phyloP scores from a whole-genome alignment of 2,797 vertebrate genomes.

The Neosalanx taihuensis region DNA sequence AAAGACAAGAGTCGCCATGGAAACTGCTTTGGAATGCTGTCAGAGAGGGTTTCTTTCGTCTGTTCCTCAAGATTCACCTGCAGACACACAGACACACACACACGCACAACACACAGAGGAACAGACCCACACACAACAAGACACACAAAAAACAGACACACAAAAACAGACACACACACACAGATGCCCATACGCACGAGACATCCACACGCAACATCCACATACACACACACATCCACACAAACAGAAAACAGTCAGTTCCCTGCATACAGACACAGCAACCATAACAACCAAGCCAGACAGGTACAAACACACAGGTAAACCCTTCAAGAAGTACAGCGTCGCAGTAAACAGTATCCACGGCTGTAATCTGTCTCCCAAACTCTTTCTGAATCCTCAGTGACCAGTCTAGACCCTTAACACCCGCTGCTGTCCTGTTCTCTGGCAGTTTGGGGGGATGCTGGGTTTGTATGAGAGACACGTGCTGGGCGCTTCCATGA shows the following conservation, averaged over 20 bases:
- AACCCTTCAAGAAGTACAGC: background rate
- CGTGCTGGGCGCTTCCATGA: background rate
- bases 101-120: background rate
- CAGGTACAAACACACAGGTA: background rate
- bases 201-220: background rate
- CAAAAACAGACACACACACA: slow-evolving; percentile 1
- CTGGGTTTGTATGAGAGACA: background rate
- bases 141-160: background rate
- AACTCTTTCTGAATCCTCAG: background rate
- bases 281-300: background rate
- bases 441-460: background rate
- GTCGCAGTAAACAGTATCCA: background rate
- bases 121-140: background rate
- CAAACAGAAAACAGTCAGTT: background rate
- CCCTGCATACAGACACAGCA: background rate
- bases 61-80: slow-evolving; percentile 10
- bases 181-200: background rate
- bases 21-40: slow-evolving; percentile 30
- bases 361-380: background rate
- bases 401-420: background rate
- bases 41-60: slow-evolving; percentile 23
- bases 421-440: background rate
- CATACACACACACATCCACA: background rate
- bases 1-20: slow-evolving; percentile 23
- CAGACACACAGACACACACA: background rate